Evolutionary conservation across 2,888 invertebrate species (phyloP), one percentile per base, ranked within the genome.

Genomic region (Hofmannophila pseudospretella): DNA sequence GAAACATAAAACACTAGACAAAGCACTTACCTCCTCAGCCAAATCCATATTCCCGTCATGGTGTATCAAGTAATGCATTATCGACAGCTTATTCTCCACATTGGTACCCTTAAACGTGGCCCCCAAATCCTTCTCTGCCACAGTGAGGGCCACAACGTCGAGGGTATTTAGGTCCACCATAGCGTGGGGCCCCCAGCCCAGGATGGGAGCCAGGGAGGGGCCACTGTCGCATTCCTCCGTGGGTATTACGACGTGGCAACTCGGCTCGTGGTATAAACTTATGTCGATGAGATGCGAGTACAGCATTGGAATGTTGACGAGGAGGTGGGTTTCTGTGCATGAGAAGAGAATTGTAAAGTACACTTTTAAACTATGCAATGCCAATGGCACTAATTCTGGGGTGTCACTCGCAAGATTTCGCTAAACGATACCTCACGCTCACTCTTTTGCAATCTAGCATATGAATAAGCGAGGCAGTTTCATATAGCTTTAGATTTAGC

Each of bases 271-370:
- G 55, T 90, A 90, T 7, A 93, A 80, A 2, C 95, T 94, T 32
- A 96, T 92, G 79, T 97, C 96, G 36, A 97, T 81, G 14, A 96
- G 78, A 63, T 97, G 96, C 0, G 94, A 92, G 77, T 96, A 96
- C 19, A 94, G 87, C 61, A 93, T 94, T 8, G 96, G 95, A 13
- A 95, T 92, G 58, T 93, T 92, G 1, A 96, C 95, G 22, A 96
- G 73, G 64, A 97, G 89, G 54, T 95, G 93, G 65, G 94, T 93
- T 46, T 93, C 93, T 93, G 80, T 39, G n/a, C n/a, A n/a, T n/a
- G n/a, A n/a, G n/a, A n/a, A n/a, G n/a, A n/a, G n/a, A n/a, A n/a
- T n/a, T n/a, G n/a, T n/a, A n/a, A n/a, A n/a, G n/a, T n/a, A n/a
- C n/a, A n/a, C n/a, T n/a, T n/a, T n/a, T n/a, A n/a, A n/a, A n/a